Evolutionary conservation across 2,888 invertebrate genomes (phyloP).

Genomic region (Ptilodon capucinus): DNA sequence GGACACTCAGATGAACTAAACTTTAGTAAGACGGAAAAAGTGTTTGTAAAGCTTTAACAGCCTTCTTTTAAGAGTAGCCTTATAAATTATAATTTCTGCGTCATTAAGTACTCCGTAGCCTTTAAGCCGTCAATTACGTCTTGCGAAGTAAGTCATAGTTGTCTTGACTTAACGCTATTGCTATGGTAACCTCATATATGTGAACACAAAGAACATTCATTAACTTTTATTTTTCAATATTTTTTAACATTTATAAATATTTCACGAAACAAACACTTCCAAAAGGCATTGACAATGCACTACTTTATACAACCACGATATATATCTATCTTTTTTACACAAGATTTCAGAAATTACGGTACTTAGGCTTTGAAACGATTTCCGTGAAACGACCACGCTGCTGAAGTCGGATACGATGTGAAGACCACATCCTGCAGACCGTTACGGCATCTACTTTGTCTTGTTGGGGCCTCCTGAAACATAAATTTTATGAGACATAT

Average conservation of each 20-base stretch:
- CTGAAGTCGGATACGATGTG: constrained; percentile 55
- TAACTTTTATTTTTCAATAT: background rate
- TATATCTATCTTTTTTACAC: background rate
- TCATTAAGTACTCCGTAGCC: too few relatives aligned
- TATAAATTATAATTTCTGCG: too few relatives aligned
- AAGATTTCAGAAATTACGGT: background rate
- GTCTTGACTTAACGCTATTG: too few relatives aligned
- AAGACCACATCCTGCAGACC: constrained; percentile 70
- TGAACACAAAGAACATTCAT: too few relatives aligned
- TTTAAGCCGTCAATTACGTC: too few relatives aligned
- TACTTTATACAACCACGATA: background rate
- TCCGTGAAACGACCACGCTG: constrained; percentile 71
- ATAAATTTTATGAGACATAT: background rate
- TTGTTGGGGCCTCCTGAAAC: constrained; percentile 36
- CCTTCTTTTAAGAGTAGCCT: too few relatives aligned
- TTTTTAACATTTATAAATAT: background rate
- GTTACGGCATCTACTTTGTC: constrained; percentile 48
- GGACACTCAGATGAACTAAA: too few relatives aligned
- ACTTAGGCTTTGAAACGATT: constrained; percentile 16
- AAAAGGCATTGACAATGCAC: background rate
- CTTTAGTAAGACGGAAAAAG: too few relatives aligned
- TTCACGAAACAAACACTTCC: background rate
- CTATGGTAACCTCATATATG: too few relatives aligned
- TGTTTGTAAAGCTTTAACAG: too few relatives aligned
- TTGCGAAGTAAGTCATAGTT: too few relatives aligned